Evolutionary conservation across 2,888 invertebrate species (phyloP), one percentile per base, ranked within the genome.

Genomic region (Candidula unifasciata): DNA sequence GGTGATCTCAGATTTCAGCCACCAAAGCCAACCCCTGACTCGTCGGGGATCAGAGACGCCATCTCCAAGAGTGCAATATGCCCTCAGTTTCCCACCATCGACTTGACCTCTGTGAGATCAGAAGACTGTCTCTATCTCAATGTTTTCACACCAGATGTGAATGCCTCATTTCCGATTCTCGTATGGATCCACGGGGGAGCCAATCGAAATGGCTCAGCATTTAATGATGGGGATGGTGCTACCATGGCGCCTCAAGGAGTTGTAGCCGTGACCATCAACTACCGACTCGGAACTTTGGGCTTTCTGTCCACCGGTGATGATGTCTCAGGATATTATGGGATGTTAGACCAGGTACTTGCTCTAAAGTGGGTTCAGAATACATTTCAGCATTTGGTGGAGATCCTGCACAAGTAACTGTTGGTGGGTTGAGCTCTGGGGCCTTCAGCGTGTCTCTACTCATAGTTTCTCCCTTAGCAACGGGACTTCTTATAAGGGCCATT

Each of bases 61-160:
- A 18, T 60, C 18, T 21, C 57, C 5, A 60, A 60, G 57, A 60
- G 57, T 16, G 16, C 57, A 16, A 35, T 77, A 16, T 77, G 77
- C 35, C 77, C 77, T 77, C 77, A 77, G 35, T 60, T 60, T 21
- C 57, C 52, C 1, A 3, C 0, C 16, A 24, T 35, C 21, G 35
- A 57, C 57, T 18, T 21, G 16, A 35, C 77, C 16, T 68, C 68
- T 68, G 57, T 35, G 10, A 27, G 71, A 27, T 69, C 71, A 30
- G 80, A 80, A 80, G 80, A 80, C 33, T 80, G 80, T 35, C 57
- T 80, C 54, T 69, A 66, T 57, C 71, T 80, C 30, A 80, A 71
- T 21, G 80, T 80, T 6, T 78, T 78, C 37, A 30, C 64, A 2
- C 60, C 78, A 33, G 35, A 78, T 33, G 21, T 78, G n/a, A 69